Evolutionary conservation across 2,113 vertebrate species (phyloP), one percentile per base, ranked within the genome.

Genomic region (Chrysemys picta): DNA sequence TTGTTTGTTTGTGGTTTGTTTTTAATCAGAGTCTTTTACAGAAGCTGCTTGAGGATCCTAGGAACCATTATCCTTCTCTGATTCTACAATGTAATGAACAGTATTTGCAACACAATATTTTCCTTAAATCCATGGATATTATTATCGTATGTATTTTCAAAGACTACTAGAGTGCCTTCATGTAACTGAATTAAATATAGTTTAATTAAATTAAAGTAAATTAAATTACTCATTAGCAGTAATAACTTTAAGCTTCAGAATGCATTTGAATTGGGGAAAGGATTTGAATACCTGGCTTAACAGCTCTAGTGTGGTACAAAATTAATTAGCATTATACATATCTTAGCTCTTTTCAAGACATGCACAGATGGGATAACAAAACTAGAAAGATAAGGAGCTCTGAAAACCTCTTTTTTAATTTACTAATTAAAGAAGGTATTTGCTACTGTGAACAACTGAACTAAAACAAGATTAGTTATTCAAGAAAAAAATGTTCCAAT

Each of bases 141-240:
- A 97, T 93, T 91, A 79, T 93, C 96, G 47, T 93, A 96, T 95
- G 82, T 95, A 86, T 96, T 98, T 98, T 98, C 96, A 97, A 97
- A 97, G 89, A 95, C 81, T 97, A 38, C 29, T 87, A 75, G 75
- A 97, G 87, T 96, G 65, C 42, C 65, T 98, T 95, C 62, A 49
- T 97, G 95, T 97, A 97, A 97, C 93, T 97, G 94, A 98, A 98
- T 98, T 98, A 97, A 98, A 97, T 94, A 97, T 52, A 96, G 82
- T 97, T 98, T 98, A 98, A 98, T 98, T 98, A 97, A 97, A 96
- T 97, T 98, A 97, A 96, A 96, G 87, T 97, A 98, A 98, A 98
- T 97, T 96, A 97, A 97, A 97, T 97, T 97, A 97, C 94, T 98
- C 92, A 96, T 98, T 97, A 98, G 75, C 80, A 95, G 65, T 97